Evolutionary conservation across 2,888 invertebrate species (phyloP).

Genomic region (Hyppa rectilinea): DNA sequence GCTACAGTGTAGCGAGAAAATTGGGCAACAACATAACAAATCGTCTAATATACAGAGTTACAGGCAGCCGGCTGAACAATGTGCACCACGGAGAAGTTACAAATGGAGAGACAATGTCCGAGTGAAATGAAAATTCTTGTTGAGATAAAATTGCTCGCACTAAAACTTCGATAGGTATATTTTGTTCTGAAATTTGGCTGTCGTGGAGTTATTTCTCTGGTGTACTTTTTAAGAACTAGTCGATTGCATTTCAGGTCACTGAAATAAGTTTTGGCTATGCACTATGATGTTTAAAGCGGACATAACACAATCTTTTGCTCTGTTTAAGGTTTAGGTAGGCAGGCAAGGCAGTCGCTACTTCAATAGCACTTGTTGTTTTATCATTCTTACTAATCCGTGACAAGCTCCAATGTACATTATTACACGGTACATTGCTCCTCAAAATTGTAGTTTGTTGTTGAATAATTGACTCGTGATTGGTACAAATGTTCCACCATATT

Average conservation of each 20-base stretch:
- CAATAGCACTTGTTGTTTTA: not conserved
- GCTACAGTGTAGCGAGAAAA: conserved; percentile 51
- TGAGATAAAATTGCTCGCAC: not conserved
- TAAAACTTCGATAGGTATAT: no score
- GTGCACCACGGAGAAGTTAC: conserved; percentile 37
- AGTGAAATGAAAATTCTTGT: conserved; percentile 1
- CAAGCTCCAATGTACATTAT: conserved; percentile 64
- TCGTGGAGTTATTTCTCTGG: not conserved
- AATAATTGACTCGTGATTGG: conserved; percentile 67
- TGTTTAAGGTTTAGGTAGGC: not conserved
- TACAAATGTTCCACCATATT: conserved; percentile 58
- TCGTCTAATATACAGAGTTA: conserved; percentile 66
- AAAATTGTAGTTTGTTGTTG: conserved; percentile 75
- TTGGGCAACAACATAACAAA: conserved; percentile 66
- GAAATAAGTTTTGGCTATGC: not conserved
- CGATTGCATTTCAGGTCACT: not conserved
- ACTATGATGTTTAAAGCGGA: not conserved
- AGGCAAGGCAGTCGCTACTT: not conserved
- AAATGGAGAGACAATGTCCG: conserved; percentile 42
- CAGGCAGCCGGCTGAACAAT: conserved; percentile 66
- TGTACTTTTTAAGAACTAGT: not conserved
- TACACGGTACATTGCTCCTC: conserved; percentile 74
- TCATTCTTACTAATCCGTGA: conserved; percentile 41
- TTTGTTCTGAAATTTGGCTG: not conserved
- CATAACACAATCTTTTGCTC: not conserved